Evolutionary conservation across 1,140 invertebrate species (phyloP), one percentile per base, ranked within the genome.

Genomic region (Daktulosphaira vitifoliae): DNA sequence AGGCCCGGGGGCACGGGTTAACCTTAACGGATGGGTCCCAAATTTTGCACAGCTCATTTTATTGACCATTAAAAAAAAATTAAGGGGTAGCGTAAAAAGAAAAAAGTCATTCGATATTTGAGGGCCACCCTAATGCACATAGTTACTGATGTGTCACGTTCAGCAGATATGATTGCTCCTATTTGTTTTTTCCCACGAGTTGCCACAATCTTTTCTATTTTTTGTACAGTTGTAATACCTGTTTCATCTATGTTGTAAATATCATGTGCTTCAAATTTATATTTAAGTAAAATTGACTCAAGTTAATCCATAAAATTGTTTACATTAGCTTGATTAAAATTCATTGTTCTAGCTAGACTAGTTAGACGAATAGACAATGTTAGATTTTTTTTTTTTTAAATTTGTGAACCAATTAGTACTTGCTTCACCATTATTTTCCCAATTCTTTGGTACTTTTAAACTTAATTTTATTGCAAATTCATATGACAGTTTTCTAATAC

Each of bases 211-310:
- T 73, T 75, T 37, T 67, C 67, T 15, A 71, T 67, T 33, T 70
- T 73, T n/a, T 72, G 70, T 2, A 50, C 48, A 26, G 25, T 25
- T 2, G 15, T 50, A n/a, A 50, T 50, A 3, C 22, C 48, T 2
- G 70, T 76, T 59, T 74, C 71, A 68, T 74, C 71, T 48, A 71
- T 62, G 67, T 76, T 75, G 65, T 70, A 76, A 23, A 74, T 70
- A 22, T 66, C 69, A 15, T 67, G 54, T 22, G 73, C 67, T 20
- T 29, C 13, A 49, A 65, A 53, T 77, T 72, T 53, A 11, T 69
- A 65, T 54, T 69, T 67, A 11, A 69, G 65, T 49, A 72, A 68
- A 6, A 75, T 20, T 59, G 68, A 37, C 50, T 70, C 62, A 26
- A 73, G 52, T 68, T 72, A 74, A 25, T 69, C 38, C 59, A 74